Base-by-base conservation (phyloP, 2,113 vertebrate genomes). In the Solenodon paradoxus region DNA sequence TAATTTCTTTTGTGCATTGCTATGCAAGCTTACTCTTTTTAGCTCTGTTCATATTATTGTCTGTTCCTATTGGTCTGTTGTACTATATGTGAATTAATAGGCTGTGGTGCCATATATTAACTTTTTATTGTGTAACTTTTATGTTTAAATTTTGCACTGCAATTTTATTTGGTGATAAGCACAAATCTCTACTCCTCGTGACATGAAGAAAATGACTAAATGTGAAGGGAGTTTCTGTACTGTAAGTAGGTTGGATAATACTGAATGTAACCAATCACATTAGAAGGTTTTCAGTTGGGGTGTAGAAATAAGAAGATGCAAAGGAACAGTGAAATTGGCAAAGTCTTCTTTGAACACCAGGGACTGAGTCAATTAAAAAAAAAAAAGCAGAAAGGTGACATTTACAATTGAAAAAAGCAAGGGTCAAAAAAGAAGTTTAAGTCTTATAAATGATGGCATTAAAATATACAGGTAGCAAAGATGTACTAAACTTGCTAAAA, bases 61-160 rank as follows among this genome's bases (percentile, higher is more conserved):
- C 98, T 98, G 98, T 99, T 99, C 98, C 98, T 98, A 98, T 98
- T 99, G 99, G 99, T 99, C 98, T 98, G 99, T 99, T 99, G 99
- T 99, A 99, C 98, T 99, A 99, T 99, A 99, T 99, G 99, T 99
- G 99, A 99, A 99, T 99, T 99, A 98, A 99, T 98, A 99, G 99
- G 99, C 99, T 99, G 98, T 99, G 98, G 99, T 99, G 99, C 99
- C 99, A 99, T 99, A 99, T 99, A 99, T 99, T 99, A 98, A 98
- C 98, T 98, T 98, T 99, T 99, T 99, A 99, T 99, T 99, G 99
- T 99, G 99, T 99, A 98, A 99, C 98, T 98, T 99, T 99, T 99
- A 99, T 99, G 99, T 99, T 99, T 98, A 98, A 99, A 99, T 98
- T 99, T 99, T 99, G 99, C 99, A 99, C 99, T 99, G 99, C 99